A percentile compares a stretch with the other conserved stretches of the same genome.
These are phyloP conservation scores for Acropora tenuis DNA, from an alignment of 64 coral and sea anemone species.

Conservation along the genomic window DNA sequence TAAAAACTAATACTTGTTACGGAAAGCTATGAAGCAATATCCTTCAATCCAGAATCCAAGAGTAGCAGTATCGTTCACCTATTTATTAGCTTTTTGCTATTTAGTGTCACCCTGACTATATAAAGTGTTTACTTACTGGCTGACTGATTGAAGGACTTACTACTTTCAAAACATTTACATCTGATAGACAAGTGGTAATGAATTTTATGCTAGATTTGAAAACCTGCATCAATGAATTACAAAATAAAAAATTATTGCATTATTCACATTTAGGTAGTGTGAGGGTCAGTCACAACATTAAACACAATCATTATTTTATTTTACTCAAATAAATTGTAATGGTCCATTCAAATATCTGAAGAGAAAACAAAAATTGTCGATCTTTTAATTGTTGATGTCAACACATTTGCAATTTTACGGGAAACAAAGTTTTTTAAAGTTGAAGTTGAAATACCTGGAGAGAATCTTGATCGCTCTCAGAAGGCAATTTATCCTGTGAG, in stretches of 20 bases:
- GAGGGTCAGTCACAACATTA: constrained; percentile 8
- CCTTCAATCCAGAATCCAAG: constrained; percentile 10
- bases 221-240: constrained; percentile 1
- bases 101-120: neutral
- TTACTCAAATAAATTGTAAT: constrained; percentile 23
- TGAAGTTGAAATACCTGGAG: constrained; percentile 28
- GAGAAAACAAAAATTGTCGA: constrained; percentile 24
- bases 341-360: constrained; percentile 25
- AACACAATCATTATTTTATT: constrained; percentile 18
- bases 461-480: constrained; percentile 19
- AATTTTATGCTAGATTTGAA: constrained; percentile 4
- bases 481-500: constrained; percentile 18
- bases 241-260: neutral
- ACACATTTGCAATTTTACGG: constrained; percentile 22
- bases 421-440: constrained; percentile 6
- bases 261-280: constrained; percentile 8
- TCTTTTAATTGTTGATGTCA: constrained; percentile 7
- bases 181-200: constrained; percentile 27
- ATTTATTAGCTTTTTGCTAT: neutral
- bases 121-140: neutral
- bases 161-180: constrained; percentile 15
- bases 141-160: constrained; percentile 19
- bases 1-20: constrained; percentile 18
- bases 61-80: constrained; percentile 15
- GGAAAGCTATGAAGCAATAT: constrained; percentile 22